A percentile compares a stretch with the other conserved stretches of the same genome.
Evolutionary conservation across 2,113 vertebrate species (phyloP).

Genomic region (Burhinus oedicnemus): DNA sequence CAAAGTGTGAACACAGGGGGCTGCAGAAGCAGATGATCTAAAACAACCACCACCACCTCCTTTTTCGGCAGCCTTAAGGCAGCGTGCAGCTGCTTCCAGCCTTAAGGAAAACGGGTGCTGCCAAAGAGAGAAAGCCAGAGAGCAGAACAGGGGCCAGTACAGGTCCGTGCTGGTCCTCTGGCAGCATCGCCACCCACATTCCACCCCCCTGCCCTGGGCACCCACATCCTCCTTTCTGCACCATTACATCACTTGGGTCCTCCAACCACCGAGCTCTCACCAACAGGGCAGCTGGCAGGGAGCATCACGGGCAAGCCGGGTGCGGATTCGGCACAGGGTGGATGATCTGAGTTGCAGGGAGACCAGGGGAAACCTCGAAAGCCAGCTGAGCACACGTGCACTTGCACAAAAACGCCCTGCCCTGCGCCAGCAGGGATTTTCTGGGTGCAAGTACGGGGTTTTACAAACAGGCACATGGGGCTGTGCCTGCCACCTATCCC

Average conservation of each 20-base stretch:
- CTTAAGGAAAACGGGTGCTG: rapidly evolving
- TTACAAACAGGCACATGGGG: neutral
- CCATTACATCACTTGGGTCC: neutral
- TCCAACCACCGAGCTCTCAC: neutral
- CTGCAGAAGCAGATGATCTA: neutral
- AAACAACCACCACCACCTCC: neutral
- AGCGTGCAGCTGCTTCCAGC: neutral
- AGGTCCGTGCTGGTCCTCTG: neutral
- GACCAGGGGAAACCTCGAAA: neutral
- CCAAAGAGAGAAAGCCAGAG: neutral
- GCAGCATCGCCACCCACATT: neutral
- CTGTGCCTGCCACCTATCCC: neutral
- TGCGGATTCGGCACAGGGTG: neutral
- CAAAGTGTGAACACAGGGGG: neutral
- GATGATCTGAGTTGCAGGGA: neutral
- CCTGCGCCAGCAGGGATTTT: neutral
- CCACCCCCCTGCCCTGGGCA: neutral
- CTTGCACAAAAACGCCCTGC: neutral
- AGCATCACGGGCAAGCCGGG: rapidly evolving
- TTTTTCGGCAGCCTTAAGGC: neutral
- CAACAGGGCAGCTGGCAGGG: neutral
- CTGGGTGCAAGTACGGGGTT: neutral
- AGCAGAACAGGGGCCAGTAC: neutral
- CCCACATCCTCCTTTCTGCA: neutral
- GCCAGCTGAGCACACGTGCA: neutral